Evolutionary conservation across 64 coral and sea anemone genomes (phyloP), one percentile per base, ranked within the genome.

Genomic region (Cladopsammia gracilis): DNA sequence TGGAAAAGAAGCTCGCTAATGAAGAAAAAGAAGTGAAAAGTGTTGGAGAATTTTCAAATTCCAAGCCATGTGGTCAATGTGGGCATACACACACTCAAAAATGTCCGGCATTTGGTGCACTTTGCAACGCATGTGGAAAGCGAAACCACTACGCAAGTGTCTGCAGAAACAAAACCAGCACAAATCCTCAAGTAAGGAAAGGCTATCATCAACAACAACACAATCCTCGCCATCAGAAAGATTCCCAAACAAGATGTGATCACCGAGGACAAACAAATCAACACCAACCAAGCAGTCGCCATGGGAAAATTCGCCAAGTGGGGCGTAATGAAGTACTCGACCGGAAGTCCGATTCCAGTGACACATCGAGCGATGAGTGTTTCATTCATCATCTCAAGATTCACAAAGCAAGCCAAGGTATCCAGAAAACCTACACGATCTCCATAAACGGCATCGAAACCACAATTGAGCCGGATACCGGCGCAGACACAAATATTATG

Each of bases 391-490:
- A 90, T 57, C 66, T 95, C 59, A 86, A 69, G 80, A 86, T 89
- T 10, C 73, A 90, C 71, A 75, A 90, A 83, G 71, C 93, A 60
- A 95, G 82, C 62, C 80, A 90, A 86, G 73, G 87, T 11, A 90
- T 78, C 22, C 81, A 77, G 45, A 95, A 90, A 65, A 95, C 93
- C 34, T 87, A 88, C 57, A 89, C 48, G 60, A 77, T 94, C 25
- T 58, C 73, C 48, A 94, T 89, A 62, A 72, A 72, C 34, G 70
- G 70, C 34, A 72, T 72, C 20, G 25, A 72, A 72, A 72, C 66
- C 24, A 70, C 66, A 70, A 10, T 26, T 23, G 66, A 70, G 66
- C 66, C 66, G 23, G 24, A 70, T 70, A 70, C 66, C 66, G 66
- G 66, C 23, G 66, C 66, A 4, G 66, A 70, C 66, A 70, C 66